These are phyloP conservation scores for Dipus sagitta DNA, from an alignment of 2,797 vertebrate genomes.

Conservation along the genomic window DNA sequence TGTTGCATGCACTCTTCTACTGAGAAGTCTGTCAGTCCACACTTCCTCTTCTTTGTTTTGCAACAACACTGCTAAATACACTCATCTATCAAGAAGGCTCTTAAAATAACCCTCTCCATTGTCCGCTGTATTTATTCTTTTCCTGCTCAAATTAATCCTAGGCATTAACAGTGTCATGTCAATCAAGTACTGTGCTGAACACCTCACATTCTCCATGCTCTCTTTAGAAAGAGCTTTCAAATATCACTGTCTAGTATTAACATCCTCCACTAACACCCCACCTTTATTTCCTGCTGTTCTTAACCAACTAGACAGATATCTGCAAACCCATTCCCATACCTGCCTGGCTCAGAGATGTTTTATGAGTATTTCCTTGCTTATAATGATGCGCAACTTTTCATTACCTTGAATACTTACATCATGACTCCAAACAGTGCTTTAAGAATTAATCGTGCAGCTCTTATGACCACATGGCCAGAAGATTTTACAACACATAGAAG, in stretches of 20 bases:
- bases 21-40: not conserved
- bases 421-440: not conserved
- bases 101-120: not conserved
- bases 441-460: not conserved
- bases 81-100: not conserved
- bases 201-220: not conserved
- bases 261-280: not conserved
- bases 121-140: not conserved
- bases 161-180: slow-evolving; percentile 11
- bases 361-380: not conserved
- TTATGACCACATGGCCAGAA: not conserved
- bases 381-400: slow-evolving; percentile 20
- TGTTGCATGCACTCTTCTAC: not conserved
- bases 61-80: not conserved
- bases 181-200: not conserved
- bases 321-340: not conserved
- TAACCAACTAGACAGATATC: not conserved
- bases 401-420: not conserved
- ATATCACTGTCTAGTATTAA: not conserved
- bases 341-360: not conserved
- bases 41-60: not conserved
- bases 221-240: slow-evolving; percentile 14
- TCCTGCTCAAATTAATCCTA: slow-evolving; percentile 21
- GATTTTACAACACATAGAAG: not conserved
- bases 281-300: not conserved